Base-by-base conservation (phyloP, 1,140 invertebrate genomes). In the Forficula auricularia region DNA sequence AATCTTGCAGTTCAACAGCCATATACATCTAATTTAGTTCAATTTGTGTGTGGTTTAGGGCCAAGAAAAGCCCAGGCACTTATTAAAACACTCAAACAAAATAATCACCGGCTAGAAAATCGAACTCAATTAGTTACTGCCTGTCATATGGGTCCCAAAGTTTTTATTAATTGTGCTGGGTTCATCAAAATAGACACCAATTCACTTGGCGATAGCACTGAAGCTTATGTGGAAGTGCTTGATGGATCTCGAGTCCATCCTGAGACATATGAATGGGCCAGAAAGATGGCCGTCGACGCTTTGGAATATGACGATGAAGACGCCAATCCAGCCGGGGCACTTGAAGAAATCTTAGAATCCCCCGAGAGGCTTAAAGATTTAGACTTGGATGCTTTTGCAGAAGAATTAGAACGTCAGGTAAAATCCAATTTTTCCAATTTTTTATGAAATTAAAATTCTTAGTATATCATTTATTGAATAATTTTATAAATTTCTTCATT, bases 271-370 rank as follows among this genome's bases (percentile, higher is more conserved):
- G 95, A 98, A 59, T 98, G 94, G 94, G 96, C 96, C 0, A 65
- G 92, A 15, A 99, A 99, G 67, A 99, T 99, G 94, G 96, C 95
- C 3, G 90, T 98, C 0, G 96, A 99, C 68, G 96, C 96, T 6
- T 64, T 98, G 9, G 96, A 99, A 51, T 96, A 97, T 51, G 94
- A 98, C 52, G 90, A 95, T 52, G 88, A 92, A 54, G 87, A 90
- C 48, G 79, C 82, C 0, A 96, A 98, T 68, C 91, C 94, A 0
- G 89, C 91, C 0, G 86, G 86, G 2, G 94, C 95, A 13, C 62
- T 99, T 1, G 92, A 98, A 55, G 94, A 98, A 63, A 98, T 98
- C 55, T 62, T 98, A 0, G 87, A 96, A 62, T 80, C 86, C 2
- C 94, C 95, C 0, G 91, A 97, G 51, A 72, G 88, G 52, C 64